Conservation (phyloP, 2,113 vertebrate species). For the Tetrao urogallus region DNA sequence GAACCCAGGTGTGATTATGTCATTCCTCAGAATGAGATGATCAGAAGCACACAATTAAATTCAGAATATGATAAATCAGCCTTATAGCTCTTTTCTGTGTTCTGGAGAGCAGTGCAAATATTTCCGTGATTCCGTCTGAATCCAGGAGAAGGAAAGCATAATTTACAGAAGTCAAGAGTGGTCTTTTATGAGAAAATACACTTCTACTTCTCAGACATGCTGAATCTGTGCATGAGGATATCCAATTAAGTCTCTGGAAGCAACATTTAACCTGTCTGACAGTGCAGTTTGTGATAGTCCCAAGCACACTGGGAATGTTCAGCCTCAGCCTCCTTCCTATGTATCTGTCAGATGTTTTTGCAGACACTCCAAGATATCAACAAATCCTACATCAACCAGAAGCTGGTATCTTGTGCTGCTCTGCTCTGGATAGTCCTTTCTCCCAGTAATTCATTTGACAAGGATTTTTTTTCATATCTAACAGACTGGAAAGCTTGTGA, state of each 20-base stretch:
- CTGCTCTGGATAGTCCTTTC: background rate
- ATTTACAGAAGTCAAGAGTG: background rate
- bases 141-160: background rate
- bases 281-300: background rate
- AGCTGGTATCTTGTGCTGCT: background rate
- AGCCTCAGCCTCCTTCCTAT: background rate
- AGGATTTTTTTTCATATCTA: background rate
- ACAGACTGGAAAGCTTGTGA: background rate
- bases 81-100: background rate
- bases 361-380: background rate
- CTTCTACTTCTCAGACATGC: background rate
- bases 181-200: background rate
- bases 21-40: background rate
- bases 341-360: background rate
- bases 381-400: background rate
- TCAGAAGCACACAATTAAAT: background rate
- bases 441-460: background rate
- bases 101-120: background rate
- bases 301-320: background rate
- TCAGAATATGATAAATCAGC: background rate
- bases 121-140: too few relatives aligned
- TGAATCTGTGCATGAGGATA: background rate
- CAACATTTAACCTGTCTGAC: background rate
- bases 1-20: background rate
- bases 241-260: background rate